These are phyloP conservation scores for Ichneumoninae sp. DNA, from an alignment of 2,888 invertebrate species.

Conservation along the genomic window DNA sequence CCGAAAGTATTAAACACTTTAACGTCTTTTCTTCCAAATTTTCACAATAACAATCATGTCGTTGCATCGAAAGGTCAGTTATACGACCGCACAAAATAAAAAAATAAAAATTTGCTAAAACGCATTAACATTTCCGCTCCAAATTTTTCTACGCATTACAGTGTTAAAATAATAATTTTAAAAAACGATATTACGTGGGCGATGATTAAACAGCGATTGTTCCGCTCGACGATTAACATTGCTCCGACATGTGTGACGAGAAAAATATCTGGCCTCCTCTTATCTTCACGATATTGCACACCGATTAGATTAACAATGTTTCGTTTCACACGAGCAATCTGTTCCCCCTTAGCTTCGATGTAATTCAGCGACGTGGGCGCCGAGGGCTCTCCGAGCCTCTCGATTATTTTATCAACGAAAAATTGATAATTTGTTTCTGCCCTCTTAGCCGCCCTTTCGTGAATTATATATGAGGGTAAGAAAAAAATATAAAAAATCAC, in stretches of 20 bases:
- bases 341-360: constrained; percentile 11
- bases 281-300: constrained; percentile 44
- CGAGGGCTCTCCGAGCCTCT: constrained; percentile 1
- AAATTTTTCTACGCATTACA: not conserved
- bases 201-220: constrained; percentile 48
- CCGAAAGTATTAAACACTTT: no score
- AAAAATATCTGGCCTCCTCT: constrained; percentile 24
- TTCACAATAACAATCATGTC: no score
- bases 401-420: constrained; percentile 14
- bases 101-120: no score
- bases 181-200: constrained; percentile 27
- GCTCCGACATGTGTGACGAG: constrained; percentile 17
- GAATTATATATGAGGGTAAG: constrained; percentile 10
- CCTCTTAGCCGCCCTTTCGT: constrained; percentile 1
- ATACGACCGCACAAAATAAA: no score
- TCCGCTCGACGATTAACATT: constrained; percentile 41
- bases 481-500: not conserved
- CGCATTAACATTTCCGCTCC: not conserved
- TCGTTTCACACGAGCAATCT: constrained; percentile 45
- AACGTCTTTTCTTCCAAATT: no score
- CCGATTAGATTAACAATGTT: constrained; percentile 62
- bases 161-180: constrained; percentile 2
- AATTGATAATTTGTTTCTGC: not conserved
- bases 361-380: constrained; percentile 41
- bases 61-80: no score